Conservation (phyloP, 2,113 vertebrate genomes). For the Petaurus breviceps region DNA sequence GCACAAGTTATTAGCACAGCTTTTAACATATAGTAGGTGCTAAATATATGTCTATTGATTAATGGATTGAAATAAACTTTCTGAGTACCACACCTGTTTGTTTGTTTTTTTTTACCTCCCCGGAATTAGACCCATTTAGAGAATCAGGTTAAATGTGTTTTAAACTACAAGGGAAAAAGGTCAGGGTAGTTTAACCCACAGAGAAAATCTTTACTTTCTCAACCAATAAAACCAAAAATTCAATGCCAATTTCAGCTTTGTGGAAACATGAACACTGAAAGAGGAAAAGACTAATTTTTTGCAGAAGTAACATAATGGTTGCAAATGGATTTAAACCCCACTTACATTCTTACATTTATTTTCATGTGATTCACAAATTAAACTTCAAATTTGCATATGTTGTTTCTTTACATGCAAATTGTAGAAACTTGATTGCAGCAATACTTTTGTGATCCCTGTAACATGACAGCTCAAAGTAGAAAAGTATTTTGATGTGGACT, state of each 20-base stretch:
- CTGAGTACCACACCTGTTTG: background rate
- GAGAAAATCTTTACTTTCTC: background rate
- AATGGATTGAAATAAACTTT: background rate
- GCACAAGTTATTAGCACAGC: background rate
- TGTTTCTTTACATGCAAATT: constrained; percentile 43
- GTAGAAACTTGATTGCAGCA: constrained; percentile 42
- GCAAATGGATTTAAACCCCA: background rate
- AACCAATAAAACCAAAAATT: background rate
- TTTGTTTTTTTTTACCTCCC: background rate
- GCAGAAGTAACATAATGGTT: constrained; percentile 50
- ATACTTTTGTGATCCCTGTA: constrained; percentile 34
- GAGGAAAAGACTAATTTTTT: background rate
- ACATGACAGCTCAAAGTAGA: constrained; percentile 14
- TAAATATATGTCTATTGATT: background rate
- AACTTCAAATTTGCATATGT: constrained; percentile 41
- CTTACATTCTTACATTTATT: constrained; percentile 49
- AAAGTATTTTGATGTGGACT: constrained; percentile 33
- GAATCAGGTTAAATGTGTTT: background rate
- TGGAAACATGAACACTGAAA: background rate
- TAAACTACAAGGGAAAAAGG: background rate
- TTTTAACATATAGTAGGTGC: background rate
- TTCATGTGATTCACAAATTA: constrained; percentile 62
- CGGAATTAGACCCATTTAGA: background rate
- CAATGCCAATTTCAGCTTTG: background rate
- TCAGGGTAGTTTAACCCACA: background rate